phyloP scores from a whole-genome alignment of 1,140 invertebrate genomes.

The Caenorhabditis brenneri region DNA sequence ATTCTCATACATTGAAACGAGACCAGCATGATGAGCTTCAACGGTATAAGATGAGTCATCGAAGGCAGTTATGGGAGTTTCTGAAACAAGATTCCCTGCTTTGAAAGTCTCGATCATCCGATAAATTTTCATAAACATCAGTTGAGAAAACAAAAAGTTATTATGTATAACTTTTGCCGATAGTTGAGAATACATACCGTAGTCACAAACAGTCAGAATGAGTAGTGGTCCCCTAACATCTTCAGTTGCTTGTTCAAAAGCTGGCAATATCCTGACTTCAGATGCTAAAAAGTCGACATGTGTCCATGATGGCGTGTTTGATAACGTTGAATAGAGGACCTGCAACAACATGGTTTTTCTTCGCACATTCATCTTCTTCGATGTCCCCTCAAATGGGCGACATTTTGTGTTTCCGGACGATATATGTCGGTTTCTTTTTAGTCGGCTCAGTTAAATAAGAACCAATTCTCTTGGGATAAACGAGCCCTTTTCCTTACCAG shows the following conservation, averaged over 20 bases:
- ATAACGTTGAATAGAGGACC: slow-evolving; percentile 48
- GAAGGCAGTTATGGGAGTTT: slow-evolving; percentile 58
- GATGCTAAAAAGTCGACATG: slow-evolving; percentile 44
- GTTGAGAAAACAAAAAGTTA: too few relatives aligned
- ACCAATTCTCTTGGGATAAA: neutral
- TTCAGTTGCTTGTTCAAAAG: slow-evolving; percentile 36
- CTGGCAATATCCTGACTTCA: neutral
- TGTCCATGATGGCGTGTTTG: slow-evolving; percentile 45
- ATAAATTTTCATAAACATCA: too few relatives aligned
- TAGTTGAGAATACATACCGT: too few relatives aligned
- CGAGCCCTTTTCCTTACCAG: slow-evolving; percentile 11
- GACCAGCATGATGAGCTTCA: slow-evolving; percentile 58
- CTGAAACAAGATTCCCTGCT: slow-evolving; percentile 43
- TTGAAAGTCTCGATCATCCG: too few relatives aligned
- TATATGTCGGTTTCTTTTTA: slow-evolving; percentile 4
- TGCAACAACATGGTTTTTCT: slow-evolving; percentile 28
- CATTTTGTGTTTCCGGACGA: slow-evolving; percentile 17
- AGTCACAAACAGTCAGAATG: slow-evolving; percentile 48
- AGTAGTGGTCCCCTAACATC: slow-evolving; percentile 23
- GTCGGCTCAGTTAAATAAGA: slow-evolving; percentile 31
- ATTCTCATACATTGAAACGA: slow-evolving; percentile 69
- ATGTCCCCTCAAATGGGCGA: neutral
- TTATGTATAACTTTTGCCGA: too few relatives aligned
- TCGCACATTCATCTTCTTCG: slow-evolving; percentile 23
- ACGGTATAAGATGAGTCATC: slow-evolving; percentile 62